Evolutionary conservation across 2,113 vertebrate species (phyloP).

Genomic region (Macheiramphus alcinus): DNA sequence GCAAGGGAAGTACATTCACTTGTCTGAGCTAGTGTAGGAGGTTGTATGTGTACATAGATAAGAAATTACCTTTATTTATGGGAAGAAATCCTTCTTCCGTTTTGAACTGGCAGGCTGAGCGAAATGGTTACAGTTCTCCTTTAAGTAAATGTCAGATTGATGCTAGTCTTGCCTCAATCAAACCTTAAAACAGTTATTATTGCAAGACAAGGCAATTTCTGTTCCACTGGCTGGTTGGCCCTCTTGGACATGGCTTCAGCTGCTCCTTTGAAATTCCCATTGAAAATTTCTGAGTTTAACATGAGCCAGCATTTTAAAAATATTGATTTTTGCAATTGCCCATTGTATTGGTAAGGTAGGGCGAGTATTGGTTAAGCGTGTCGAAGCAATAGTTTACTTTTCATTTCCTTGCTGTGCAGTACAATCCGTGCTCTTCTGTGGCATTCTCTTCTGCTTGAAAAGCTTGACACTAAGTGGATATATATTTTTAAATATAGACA

Average conservation of each 20-base stretch:
- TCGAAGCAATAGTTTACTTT: neutral
- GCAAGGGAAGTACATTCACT: neutral
- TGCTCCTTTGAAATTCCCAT: neutral
- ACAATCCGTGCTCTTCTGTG: neutral
- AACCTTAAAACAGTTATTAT: neutral
- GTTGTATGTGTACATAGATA: constrained; percentile 28
- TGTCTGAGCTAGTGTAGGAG: neutral
- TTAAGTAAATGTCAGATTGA: neutral
- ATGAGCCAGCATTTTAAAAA: neutral
- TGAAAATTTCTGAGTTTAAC: neutral
- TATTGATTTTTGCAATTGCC: neutral
- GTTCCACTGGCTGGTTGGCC: neutral
- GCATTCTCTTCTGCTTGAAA: constrained; percentile 62
- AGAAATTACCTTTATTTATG: constrained; percentile 37
- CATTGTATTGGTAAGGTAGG: neutral
- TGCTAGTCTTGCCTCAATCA: neutral
- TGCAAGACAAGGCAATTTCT: neutral
- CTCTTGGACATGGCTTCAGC: neutral
- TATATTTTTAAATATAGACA: constrained; percentile 76
- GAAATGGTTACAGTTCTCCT: neutral
- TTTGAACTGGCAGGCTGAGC: neutral
- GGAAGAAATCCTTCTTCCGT: neutral
- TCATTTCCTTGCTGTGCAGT: neutral
- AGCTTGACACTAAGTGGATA: constrained; percentile 76
- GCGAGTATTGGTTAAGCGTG: neutral